Conservation (phyloP, 1,140 invertebrate species). For the Chionoecetes opilio region DNA sequence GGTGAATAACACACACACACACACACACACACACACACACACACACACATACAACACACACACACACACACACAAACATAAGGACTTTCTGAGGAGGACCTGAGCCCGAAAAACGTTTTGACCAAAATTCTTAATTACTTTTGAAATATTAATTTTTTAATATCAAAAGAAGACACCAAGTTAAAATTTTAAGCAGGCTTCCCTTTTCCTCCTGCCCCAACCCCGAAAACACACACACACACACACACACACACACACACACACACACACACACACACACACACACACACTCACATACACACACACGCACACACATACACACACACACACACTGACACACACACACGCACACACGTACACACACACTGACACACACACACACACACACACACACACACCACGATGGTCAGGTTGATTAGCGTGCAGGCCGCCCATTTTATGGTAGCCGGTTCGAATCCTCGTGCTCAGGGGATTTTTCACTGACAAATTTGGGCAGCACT, state of each 20-base stretch:
- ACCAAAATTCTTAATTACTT: conserved; percentile 13
- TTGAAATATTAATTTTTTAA: neutral
- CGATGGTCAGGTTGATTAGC: too few relatives aligned
- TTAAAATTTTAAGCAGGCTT: neutral
- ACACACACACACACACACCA: too few relatives aligned
- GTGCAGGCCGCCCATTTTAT: too few relatives aligned
- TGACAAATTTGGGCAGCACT: too few relatives aligned
- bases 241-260: conserved; percentile 12
- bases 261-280: conserved; percentile 27
- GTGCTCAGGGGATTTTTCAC: too few relatives aligned
- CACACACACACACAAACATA: too few relatives aligned
- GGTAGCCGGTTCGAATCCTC: too few relatives aligned
- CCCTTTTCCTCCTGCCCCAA: neutral
- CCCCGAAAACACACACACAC: neutral
- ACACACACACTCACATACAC: neutral
- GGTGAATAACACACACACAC: too few relatives aligned
- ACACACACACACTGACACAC: neutral
- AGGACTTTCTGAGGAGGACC: neutral
- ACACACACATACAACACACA: too few relatives aligned
- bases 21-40: too few relatives aligned
- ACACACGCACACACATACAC: neutral
- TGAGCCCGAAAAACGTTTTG: neutral
- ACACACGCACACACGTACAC: neutral
- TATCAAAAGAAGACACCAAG: neutral
- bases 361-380: too few relatives aligned